Conservation (phyloP, 1,140 invertebrate genomes). For the Episyrphus balteatus region DNA sequence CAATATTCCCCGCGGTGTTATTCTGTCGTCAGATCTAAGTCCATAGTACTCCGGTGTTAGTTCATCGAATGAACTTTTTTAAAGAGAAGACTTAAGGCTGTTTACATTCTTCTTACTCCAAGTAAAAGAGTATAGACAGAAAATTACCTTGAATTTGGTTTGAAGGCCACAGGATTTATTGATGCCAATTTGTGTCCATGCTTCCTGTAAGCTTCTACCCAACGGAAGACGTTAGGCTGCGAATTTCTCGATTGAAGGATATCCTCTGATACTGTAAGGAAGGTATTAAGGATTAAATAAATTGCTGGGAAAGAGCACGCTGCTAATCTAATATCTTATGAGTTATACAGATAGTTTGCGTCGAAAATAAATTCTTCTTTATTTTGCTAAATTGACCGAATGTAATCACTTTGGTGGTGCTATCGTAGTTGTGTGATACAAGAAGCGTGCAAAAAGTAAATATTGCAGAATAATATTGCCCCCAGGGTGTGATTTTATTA, state of each 20-base stretch:
- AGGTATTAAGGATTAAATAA: too few relatives aligned
- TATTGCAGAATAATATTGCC: too few relatives aligned
- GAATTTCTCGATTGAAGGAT: conserved; percentile 22
- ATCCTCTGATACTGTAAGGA: conserved; percentile 22
- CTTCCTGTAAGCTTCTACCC: conserved; percentile 43
- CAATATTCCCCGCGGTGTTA: conserved; percentile 21
- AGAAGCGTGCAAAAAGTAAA: too few relatives aligned
- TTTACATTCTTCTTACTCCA: neutral
- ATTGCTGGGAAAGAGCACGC: too few relatives aligned
- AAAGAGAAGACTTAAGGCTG: neutral
- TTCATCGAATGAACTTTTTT: neutral
- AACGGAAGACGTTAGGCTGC: conserved; percentile 35
- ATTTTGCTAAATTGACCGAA: too few relatives aligned
- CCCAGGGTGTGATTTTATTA: too few relatives aligned
- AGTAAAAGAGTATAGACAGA: neutral
- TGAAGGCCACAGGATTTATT: conserved; percentile 39
- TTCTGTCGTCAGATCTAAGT: conserved; percentile 22
- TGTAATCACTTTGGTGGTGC: too few relatives aligned
- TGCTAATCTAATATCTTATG: too few relatives aligned
- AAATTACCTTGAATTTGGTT: neutral
- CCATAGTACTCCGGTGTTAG: conserved; percentile 29
- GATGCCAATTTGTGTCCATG: conserved; percentile 42
- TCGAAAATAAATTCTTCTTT: too few relatives aligned
- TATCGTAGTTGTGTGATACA: too few relatives aligned
- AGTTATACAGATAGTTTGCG: too few relatives aligned